Base-by-base conservation (phyloP, 1,140 invertebrate species). In the Meloidogyne hapla region DNA sequence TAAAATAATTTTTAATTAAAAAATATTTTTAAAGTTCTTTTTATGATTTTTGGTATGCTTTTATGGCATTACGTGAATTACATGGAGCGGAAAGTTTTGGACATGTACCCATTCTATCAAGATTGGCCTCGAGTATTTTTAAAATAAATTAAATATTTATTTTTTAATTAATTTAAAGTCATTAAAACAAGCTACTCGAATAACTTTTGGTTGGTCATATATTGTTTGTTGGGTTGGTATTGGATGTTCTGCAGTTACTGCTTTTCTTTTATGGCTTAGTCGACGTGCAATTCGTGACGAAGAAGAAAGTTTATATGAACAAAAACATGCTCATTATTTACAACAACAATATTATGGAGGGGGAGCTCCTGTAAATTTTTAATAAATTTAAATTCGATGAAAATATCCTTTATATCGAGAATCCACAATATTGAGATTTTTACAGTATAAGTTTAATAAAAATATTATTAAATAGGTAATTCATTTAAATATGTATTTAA, bases 21-120 rank as follows among this genome's bases (percentile, higher is more conserved):
- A 61, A 38, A 66, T 12, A 33, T 23, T 25, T 48, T 33, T 80
- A 42, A 18, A 80, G 80, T 73, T 23, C 64, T 81, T 12, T 74
- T 81, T 23, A 38, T 81, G n/a, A 72, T 72, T 45, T 74, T 67
- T 33, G 48, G 75, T 13, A 83, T 81, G 81, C 69, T 67, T 25
- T 38, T 80, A 2, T 81, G 77, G 77, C 80, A 81, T 67, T 80
- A 69, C 80, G 75, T 76, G 5, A 40, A 81, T n/a, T 83, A 81
- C 68, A 62, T 74, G 66, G 81, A 81, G 33, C 65, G 79, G n/a
- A 56, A 70, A 6, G 48, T 81, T 25, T 64, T 81, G 21, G 75
- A 81, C 8, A 66, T 83, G 26, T 38, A 40, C 48, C 81, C 81
- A 1, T 81, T 83, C 69, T 83, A 83, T 61, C 64, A 45, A 18